Evolutionary conservation across 1,140 invertebrate species (phyloP), one percentile per base, ranked within the genome.

Genomic region (Ips typographus): DNA sequence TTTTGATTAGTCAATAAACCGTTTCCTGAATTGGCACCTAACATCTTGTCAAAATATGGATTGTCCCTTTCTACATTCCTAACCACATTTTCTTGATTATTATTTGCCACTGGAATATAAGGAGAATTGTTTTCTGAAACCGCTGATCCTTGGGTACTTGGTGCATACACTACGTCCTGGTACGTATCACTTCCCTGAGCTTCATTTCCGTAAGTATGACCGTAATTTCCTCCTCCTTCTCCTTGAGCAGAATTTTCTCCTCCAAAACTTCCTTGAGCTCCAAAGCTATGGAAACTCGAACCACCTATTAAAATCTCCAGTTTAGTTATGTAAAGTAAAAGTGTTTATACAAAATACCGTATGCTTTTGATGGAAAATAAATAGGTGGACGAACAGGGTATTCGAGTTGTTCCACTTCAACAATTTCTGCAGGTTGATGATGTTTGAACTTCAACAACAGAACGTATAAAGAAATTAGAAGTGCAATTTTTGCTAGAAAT

Each of bases 401-500:
- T 3, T 7, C 65, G 40, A 63, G 68, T n/a, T 72, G 70, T 36
- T 75, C 72, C 40, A 75, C 51, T 68, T 75, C 75, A 8, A 76
- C 57, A n/a, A 63, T 49, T 58, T 70, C 60, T 2, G 59, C n/a
- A 22, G 7, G 2, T 4, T 40, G 51, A 43, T 59, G 22, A n/a
- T 43, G 36, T 44, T 70, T 65, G 3, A 59, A 42, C 40, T 70
- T 70, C 5, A 49, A 55, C 38, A 85, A 74, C 3, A 86, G 81
- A 75, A 89, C 82, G 57, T 83, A 80, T 4, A 83, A 77, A 0
- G 87, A 85, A 4, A 87, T 81, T 6, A 88, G 67, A 1, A 88
- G 80, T 0, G 87, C 87, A 65, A 87, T 75, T 75, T 89, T 89
- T 40, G 86, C 87, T 1, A 87, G 81, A 22, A 86, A 75, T 65